These are phyloP conservation scores for Drosophila quasianomalipes DNA, from an alignment of 2,888 invertebrate species.

Conservation along the genomic window DNA sequence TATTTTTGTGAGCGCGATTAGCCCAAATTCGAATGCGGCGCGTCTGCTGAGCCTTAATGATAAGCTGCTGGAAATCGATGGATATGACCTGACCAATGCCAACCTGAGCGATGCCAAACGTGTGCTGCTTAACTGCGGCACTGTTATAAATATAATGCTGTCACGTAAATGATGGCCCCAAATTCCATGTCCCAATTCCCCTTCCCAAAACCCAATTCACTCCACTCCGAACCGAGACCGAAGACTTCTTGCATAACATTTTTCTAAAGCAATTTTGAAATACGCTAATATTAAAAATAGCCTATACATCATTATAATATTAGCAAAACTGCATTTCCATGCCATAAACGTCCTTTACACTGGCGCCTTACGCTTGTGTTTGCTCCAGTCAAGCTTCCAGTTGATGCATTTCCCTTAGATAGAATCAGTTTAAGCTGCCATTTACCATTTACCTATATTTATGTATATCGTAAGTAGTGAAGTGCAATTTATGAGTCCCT, in stretches of 20 bases:
- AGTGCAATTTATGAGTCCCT: slow-evolving; percentile 6
- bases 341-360: slow-evolving; percentile 49
- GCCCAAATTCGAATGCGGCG: slow-evolving; percentile 79
- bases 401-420: slow-evolving; percentile 48
- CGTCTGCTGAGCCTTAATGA: slow-evolving; percentile 77
- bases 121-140: slow-evolving; percentile 79
- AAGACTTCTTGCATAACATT: slow-evolving; percentile 77
- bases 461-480: slow-evolving; percentile 6
- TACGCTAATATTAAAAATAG: slow-evolving; percentile 44
- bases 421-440: slow-evolving; percentile 61
- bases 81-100: slow-evolving; percentile 84
- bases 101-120: slow-evolving; percentile 79
- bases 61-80: slow-evolving; percentile 84
- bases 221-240: slow-evolving; percentile 68
- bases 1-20: slow-evolving; percentile 81
- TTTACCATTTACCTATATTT: slow-evolving; percentile 32
- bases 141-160: slow-evolving; percentile 83
- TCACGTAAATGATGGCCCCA: slow-evolving; percentile 80
- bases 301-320: slow-evolving; percentile 32
- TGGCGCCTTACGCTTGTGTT: slow-evolving; percentile 37
- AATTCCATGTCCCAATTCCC: slow-evolving; percentile 3
- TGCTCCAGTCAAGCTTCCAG: slow-evolving; percentile 43
- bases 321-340: slow-evolving; percentile 41
- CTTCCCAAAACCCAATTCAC: background rate
- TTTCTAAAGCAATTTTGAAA: slow-evolving; percentile 69